Evolutionary conservation across 2,888 invertebrate genomes (phyloP), one percentile per base, ranked within the genome.

Genomic region (Allolobophora icterica): DNA sequence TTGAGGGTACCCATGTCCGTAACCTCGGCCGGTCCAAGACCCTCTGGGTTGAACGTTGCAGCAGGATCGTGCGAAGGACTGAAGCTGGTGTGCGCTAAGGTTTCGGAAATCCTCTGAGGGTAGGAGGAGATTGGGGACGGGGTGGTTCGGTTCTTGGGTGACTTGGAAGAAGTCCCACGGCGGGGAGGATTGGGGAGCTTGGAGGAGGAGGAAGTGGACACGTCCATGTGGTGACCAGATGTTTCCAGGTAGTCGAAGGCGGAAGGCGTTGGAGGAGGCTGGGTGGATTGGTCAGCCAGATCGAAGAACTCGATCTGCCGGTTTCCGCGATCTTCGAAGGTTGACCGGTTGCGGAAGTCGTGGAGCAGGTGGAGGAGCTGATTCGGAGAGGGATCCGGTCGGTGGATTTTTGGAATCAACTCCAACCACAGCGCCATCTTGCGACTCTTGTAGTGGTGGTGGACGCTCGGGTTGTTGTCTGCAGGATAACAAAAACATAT

Each of bases 371-470:
- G 98, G 95, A 98, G 98, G 0, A 97, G 97, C 89, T 97, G 96
- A 97, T 98, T 97, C 94, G 96, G 96, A 92, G 97, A 97, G 92
- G 97, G 97, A 93, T 97, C 97, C 0, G 97, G 97, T 93, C 97
- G 97, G 95, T 98, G 96, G 93, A 97, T 96, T 94, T 98, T 98
- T 58, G 99, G 99, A 92, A 99, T 98, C 90, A 99, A 96, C 94
- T 98, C 98, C 92, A 98, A 95, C 99, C 99, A 99, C 95, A 99
- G 98, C 1, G 98, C 98, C 91, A 99, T 96, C 93, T 98, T 98
- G 95, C 98, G 98, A 2, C 98, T 98, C 93, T 98, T 97, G 96
- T 98, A 99, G 96, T 98, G 98, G 94, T 98, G 84, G 34, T 84
- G 40, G 6, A 90, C 38, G 35, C 40, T 90, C 40, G 87, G 33